These are phyloP conservation scores for Epistrophe eligans DNA, from an alignment of 2,888 invertebrate genomes.

Conservation along the genomic window DNA sequence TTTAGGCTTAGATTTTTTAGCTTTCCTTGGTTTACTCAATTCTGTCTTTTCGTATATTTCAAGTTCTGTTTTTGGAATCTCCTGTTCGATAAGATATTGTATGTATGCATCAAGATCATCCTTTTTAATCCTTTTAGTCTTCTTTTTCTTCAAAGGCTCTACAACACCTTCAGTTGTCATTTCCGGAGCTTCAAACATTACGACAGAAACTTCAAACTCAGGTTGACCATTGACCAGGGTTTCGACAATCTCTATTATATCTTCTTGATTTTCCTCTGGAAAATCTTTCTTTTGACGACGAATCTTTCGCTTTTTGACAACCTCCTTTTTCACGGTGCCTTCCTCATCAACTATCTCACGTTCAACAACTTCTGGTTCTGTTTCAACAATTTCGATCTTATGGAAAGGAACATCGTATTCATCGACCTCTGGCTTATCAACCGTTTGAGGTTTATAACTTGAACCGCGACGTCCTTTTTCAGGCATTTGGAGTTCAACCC, in stretches of 20 bases:
- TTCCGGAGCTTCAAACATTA: slow-evolving; percentile 80
- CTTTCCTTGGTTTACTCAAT: slow-evolving; percentile 81
- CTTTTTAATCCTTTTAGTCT: slow-evolving; percentile 80
- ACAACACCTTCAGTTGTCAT: slow-evolving; percentile 51
- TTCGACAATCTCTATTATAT: slow-evolving; percentile 83
- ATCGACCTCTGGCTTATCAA: slow-evolving; percentile 78
- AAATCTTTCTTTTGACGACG: slow-evolving; percentile 79
- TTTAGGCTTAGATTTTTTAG: slow-evolving; percentile 78
- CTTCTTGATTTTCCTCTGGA: slow-evolving; percentile 82
- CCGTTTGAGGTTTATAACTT: slow-evolving; percentile 77
- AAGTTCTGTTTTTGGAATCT: slow-evolving; percentile 83
- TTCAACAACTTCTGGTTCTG: slow-evolving; percentile 77
- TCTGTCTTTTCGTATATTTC: slow-evolving; percentile 84
- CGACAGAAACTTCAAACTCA: slow-evolving; percentile 83
- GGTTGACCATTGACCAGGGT: slow-evolving; percentile 82
- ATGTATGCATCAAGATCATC: slow-evolving; percentile 82
- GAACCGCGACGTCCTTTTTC: slow-evolving; percentile 81
- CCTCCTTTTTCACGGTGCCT: slow-evolving; percentile 78
- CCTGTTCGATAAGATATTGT: slow-evolving; percentile 81
- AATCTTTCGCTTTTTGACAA: slow-evolving; percentile 81
- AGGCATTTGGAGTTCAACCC: slow-evolving; percentile 81
- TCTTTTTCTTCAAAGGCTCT: slow-evolving; percentile 79
- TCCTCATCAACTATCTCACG: slow-evolving; percentile 78
- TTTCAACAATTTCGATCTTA: slow-evolving; percentile 79
- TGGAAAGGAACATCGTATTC: slow-evolving; percentile 71